These are phyloP conservation scores for Rhynchophorus ferrugineus DNA, from an alignment of 1,140 invertebrate species.

Conservation along the genomic window DNA sequence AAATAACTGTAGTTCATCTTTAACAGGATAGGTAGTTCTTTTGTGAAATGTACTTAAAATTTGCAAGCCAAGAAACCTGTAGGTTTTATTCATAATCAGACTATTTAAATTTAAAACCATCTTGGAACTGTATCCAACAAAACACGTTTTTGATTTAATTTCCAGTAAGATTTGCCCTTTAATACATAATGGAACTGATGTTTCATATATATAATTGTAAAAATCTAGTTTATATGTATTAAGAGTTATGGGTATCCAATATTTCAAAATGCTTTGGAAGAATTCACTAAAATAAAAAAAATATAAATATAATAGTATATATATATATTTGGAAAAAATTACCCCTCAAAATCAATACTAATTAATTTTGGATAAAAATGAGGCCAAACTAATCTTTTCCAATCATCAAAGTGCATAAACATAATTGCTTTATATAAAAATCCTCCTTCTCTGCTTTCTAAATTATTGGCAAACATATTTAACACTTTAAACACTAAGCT, in stretches of 20 bases:
- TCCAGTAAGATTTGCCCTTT: constrained; percentile 21
- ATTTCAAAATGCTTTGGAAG: constrained; percentile 26
- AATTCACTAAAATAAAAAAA: constrained; percentile 24
- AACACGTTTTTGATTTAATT: constrained; percentile 10
- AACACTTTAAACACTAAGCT: constrained; percentile 16
- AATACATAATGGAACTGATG: constrained; percentile 7
- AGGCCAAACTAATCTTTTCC: constrained; percentile 20
- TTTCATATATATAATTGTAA: constrained; percentile 13
- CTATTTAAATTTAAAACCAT: not conserved
- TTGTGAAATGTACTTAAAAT: constrained; percentile 13
- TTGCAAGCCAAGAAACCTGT: constrained; percentile 12
- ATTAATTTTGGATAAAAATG: constrained; percentile 12
- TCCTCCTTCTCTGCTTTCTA: constrained; percentile 26
- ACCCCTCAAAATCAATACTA: constrained; percentile 25
- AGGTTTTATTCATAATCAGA: constrained; percentile 4
- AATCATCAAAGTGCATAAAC: constrained; percentile 19
- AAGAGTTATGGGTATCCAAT: constrained; percentile 25
- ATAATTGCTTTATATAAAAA: constrained; percentile 21
- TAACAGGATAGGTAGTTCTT: constrained; percentile 10
- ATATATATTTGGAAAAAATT: not conserved
- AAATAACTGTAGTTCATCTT: constrained; percentile 8
- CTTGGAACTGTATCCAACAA: not conserved
- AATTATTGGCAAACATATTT: constrained; percentile 23
- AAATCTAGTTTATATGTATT: constrained; percentile 14
- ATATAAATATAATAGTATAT: not conserved